phyloP scores from a whole-genome alignment of 1,140 invertebrate genomes.

The Penaeus indicus region DNA sequence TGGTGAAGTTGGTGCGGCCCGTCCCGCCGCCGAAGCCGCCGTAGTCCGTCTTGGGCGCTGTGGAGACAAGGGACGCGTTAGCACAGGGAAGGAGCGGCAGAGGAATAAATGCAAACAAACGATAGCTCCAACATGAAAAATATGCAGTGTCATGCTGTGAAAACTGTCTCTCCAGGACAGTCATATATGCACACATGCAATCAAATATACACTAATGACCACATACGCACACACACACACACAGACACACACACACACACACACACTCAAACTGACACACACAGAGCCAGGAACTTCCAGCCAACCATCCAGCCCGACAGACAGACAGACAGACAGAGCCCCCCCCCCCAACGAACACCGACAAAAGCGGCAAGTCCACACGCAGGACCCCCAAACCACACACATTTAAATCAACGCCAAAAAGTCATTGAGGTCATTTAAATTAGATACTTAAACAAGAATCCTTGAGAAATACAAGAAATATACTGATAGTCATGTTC shows the following conservation, averaged over 20 bases:
- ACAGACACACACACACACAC: background rate
- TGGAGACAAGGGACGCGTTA: background rate
- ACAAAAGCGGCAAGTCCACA: too few species aligned
- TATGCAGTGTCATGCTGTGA: conserved; percentile 2
- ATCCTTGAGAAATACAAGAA: conserved; percentile 48
- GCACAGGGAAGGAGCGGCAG: too few species aligned
- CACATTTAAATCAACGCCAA: too few species aligned
- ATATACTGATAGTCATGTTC: conserved; percentile 20
- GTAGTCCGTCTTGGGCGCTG: conserved; percentile 69
- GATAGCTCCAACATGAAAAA: background rate
- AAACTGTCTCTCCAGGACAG: background rate
- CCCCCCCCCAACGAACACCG: too few species aligned
- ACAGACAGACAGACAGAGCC: too few species aligned
- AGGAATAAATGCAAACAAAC: background rate
- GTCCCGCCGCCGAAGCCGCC: conserved; percentile 71
- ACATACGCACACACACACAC: conserved; percentile 18
- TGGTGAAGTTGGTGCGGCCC: conserved; percentile 97
- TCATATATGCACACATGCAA: conserved; percentile 17
- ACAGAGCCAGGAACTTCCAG: too few species aligned
- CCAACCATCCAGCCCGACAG: too few species aligned
- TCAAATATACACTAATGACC: conserved; percentile 7
- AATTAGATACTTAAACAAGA: conserved; percentile 47
- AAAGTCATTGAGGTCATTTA: background rate
- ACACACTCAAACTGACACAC: too few species aligned
- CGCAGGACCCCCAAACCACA: too few species aligned